Evolutionary conservation across 2,888 invertebrate species (phyloP), one percentile per base, ranked within the genome.

Genomic region (Caenorhabditis uteleia): DNA sequence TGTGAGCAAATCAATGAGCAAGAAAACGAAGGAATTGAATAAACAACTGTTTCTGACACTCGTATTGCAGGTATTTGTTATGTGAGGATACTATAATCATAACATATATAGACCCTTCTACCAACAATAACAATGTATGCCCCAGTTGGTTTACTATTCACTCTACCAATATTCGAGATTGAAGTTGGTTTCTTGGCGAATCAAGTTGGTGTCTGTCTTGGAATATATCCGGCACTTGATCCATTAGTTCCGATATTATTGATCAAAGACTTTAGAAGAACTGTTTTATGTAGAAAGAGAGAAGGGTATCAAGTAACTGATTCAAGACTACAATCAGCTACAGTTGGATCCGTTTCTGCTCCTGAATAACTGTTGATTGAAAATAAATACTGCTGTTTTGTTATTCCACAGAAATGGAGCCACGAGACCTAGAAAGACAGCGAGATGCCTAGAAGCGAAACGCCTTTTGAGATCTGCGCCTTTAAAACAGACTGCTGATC

Each of bases 221-320:
- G 45, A 1, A 20, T 54, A 10, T 54, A 54, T 23, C 54, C 54
- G 20, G 45, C 54, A 1, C 39, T 54, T 5, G 54, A 54, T 23
- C 54, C 54, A 16, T 12, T 54, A 2, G 46, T 54, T 18, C 45
- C 54, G 12, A 54, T 54, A 33, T 12, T 53, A 23, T 53, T 43
- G 18, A 53, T 53, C 38, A 53, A 53, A 14, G 53, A 53, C 3
- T 53, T 53, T 31, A 18, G 53, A 53, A 53, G 34, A 51, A 51
- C 50, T n/a, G 2, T 51, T 1, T 16, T 23, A 10, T 31, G 50
- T 51, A n/a, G n/a, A n/a, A n/a, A n/a, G n/a, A n/a, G n/a, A n/a
- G n/a, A n/a, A n/a, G n/a, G n/a, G n/a, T n/a, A n/a, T n/a, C n/a
- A n/a, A n/a, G n/a, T n/a, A n/a, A n/a, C n/a, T n/a, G n/a, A n/a